Conservation (phyloP, 2,113 vertebrate genomes). For the Carassius auratus region DNA sequence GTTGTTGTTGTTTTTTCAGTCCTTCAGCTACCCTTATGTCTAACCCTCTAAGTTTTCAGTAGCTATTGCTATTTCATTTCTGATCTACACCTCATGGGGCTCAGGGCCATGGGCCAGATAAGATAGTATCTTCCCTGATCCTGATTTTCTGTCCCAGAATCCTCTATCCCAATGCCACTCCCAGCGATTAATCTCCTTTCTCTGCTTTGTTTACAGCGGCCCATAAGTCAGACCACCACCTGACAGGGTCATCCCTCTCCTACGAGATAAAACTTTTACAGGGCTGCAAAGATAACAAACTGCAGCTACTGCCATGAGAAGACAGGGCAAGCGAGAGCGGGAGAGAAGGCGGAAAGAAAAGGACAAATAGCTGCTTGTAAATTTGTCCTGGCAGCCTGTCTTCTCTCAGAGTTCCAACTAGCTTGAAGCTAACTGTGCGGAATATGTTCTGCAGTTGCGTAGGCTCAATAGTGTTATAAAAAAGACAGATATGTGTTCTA, state of each 20-base stretch:
- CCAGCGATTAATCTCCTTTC: conserved; percentile 68
- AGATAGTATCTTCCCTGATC: background rate
- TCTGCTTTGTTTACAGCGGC: conserved; percentile 71
- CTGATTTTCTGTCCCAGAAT: conserved; percentile 43
- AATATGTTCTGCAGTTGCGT: conserved; percentile 4
- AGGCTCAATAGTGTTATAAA: background rate
- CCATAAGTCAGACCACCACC: conserved; percentile 66
- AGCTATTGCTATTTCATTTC: background rate
- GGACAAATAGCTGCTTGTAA: conserved; percentile 69
- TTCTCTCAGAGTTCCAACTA: conserved; percentile 56
- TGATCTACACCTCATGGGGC: background rate
- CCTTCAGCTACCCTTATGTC: background rate
- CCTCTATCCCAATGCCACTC: conserved; percentile 61
- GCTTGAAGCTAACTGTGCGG: background rate
- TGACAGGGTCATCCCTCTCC: conserved; percentile 69
- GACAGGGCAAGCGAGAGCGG: background rate
- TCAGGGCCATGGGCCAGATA: background rate
- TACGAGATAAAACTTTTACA: conserved; percentile 74
- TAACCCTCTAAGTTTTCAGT: conserved; percentile 5
- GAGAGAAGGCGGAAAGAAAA: conserved; percentile 38
- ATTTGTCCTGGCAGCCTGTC: conserved; percentile 64
- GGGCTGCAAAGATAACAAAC: conserved; percentile 70
- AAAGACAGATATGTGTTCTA: conserved; percentile 53
- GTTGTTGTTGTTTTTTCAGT: background rate
- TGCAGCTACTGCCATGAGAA: conserved; percentile 58